These are phyloP conservation scores for Ormyrus rosae DNA, from an alignment of 2,888 invertebrate species.

Conservation along the genomic window DNA sequence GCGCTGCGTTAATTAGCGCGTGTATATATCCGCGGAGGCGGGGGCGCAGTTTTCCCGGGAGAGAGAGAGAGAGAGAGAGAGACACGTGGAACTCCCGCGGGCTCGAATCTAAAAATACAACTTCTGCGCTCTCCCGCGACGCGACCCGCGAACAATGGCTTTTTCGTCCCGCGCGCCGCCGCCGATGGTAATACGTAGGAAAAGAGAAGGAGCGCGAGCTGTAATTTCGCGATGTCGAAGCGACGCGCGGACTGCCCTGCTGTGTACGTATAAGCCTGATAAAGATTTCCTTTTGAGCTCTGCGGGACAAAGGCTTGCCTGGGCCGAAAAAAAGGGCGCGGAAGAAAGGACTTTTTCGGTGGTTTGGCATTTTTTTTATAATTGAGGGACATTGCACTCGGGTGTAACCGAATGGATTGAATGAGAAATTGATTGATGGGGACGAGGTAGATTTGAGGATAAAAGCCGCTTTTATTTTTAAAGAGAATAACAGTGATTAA, in stretches of 20 bases:
- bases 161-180: conserved; percentile 10
- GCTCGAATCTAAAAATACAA: conserved; percentile 56
- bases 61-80: not conserved
- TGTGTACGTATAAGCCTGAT: conserved; percentile 22
- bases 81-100: conserved; percentile 54
- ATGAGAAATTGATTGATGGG: not conserved
- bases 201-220: not conserved
- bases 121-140: conserved; percentile 8
- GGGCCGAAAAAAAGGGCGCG: conserved; percentile 11
- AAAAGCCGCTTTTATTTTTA: too few relatives aligned
- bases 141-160: conserved; percentile 28
- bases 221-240: too few relatives aligned
- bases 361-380: conserved; percentile 6
- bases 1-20: conserved; percentile 60
- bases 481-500: too few relatives aligned
- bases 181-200: not conserved
- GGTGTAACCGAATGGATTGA: not conserved
- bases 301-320: conserved; percentile 14
- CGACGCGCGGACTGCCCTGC: not conserved
- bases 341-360: conserved; percentile 7
- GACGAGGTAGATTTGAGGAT: too few relatives aligned
- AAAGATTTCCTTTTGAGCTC: conserved; percentile 53
- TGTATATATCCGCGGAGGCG: conserved; percentile 45
- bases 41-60: conserved; percentile 19
- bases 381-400: not conserved